Evolutionary conservation across 2,888 invertebrate species (phyloP).

Genomic region (Coelopa pilipes): DNA sequence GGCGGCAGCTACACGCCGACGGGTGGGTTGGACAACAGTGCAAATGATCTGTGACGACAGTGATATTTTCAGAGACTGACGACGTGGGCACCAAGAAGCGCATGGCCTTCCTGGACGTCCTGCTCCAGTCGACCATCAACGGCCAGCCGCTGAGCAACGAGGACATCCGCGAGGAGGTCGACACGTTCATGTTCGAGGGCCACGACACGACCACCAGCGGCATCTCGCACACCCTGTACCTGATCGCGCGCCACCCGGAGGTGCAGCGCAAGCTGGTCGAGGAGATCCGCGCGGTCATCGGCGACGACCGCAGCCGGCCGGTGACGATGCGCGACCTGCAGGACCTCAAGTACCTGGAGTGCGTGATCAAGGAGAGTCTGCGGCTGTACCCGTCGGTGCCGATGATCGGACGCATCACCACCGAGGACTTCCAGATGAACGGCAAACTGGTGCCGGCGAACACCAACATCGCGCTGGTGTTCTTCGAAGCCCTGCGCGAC

Average conservation of each 20-base stretch:
- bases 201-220: constrained; percentile 65
- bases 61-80: not conserved
- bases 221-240: constrained; percentile 59
- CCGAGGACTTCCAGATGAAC: constrained; percentile 68
- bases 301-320: constrained; percentile 46
- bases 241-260: constrained; percentile 56
- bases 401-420: constrained; percentile 70
- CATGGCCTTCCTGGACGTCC: constrained; percentile 74
- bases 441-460: constrained; percentile 55
- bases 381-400: constrained; percentile 75
- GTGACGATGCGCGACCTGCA: constrained; percentile 54
- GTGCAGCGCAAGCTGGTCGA: constrained; percentile 58
- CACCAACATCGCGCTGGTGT: constrained; percentile 53
- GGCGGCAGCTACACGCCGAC: constrained; percentile 46
- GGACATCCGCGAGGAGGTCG: constrained; percentile 76
- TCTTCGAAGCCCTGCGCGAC: constrained; percentile 55
- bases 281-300: constrained; percentile 56
- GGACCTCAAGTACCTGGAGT: constrained; percentile 68
- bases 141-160: constrained; percentile 70
- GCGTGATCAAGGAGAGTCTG: constrained; percentile 75
- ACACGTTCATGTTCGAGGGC: constrained; percentile 78
- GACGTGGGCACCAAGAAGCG: constrained; percentile 69
- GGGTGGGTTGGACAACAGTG: constrained; percentile 7
- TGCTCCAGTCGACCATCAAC: constrained; percentile 70
- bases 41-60: too few species aligned